These are phyloP conservation scores for Zaprionus camerounensis DNA, from an alignment of 1,140 invertebrate genomes.

Conservation along the genomic window DNA sequence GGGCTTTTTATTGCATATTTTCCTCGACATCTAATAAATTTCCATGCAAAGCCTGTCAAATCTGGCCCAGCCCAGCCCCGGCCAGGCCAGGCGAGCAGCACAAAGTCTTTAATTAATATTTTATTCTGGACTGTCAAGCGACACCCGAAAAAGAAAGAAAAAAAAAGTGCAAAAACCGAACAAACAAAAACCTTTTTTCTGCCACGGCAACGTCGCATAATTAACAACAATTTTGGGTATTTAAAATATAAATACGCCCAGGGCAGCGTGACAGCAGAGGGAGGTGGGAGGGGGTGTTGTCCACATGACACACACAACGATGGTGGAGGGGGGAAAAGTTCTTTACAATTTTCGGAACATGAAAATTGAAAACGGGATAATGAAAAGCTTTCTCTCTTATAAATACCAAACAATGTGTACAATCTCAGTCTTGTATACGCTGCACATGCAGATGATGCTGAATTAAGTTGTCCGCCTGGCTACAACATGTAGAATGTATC, in stretches of 20 bases:
- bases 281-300: not conserved
- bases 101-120: conserved; percentile 80
- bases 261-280: not conserved
- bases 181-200: conserved; percentile 28
- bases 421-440: conserved; percentile 22
- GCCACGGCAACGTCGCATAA: conserved; percentile 55
- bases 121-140: conserved; percentile 58
- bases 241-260: conserved; percentile 50
- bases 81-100: conserved; percentile 25
- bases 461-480: conserved; percentile 62
- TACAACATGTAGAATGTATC: conserved; percentile 24
- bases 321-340: not conserved
- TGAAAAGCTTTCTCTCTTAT: conserved; percentile 8
- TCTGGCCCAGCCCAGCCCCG: conserved; percentile 10
- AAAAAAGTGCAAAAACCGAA: conserved; percentile 5
- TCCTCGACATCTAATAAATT: conserved; percentile 72
- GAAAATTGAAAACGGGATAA: conserved; percentile 5
- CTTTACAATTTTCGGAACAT: not conserved
- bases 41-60: conserved; percentile 63
- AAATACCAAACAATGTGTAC: conserved; percentile 4
- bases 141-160: conserved; percentile 18
- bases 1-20: conserved; percentile 17
- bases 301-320: not conserved
- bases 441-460: conserved; percentile 16
- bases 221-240: conserved; percentile 70